phyloP scores from a whole-genome alignment of 2,888 invertebrate species.

The Barypeithes pellucidus region DNA sequence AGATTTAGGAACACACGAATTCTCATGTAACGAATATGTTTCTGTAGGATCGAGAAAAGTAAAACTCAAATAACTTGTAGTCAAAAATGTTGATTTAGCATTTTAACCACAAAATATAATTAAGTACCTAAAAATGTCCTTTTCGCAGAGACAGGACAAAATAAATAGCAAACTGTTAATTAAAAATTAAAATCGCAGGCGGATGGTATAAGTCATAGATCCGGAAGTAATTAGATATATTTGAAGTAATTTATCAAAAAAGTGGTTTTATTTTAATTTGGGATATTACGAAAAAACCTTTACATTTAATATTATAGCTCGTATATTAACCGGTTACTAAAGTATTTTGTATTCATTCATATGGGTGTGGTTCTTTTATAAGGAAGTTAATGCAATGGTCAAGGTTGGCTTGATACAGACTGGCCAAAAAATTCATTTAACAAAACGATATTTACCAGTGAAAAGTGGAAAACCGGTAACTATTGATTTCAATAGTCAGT shows the following conservation, averaged over 20 bases:
- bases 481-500: background rate
- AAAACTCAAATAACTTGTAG: no score
- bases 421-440: slow-evolving; percentile 11
- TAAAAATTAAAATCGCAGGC: no score
- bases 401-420: slow-evolving; percentile 22
- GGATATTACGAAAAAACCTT: background rate
- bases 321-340: slow-evolving; percentile 12
- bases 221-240: background rate
- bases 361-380: slow-evolving; percentile 27
- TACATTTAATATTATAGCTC: background rate
- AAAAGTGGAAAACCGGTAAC: no score
- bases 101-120: no score
- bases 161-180: no score
- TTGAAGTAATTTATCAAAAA: background rate
- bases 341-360: background rate
- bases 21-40: no score
- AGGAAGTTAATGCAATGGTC: slow-evolving; percentile 31
- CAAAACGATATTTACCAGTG: slow-evolving; percentile 10
- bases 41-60: no score
- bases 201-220: background rate
- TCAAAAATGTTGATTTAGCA: no score
- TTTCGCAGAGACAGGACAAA: no score
- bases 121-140: no score
- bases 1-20: no score
- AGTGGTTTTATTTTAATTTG: background rate